Evolutionary conservation across 1,140 invertebrate species (phyloP), one percentile per base, ranked within the genome.

Genomic region (Chrysoperla carnea): DNA sequence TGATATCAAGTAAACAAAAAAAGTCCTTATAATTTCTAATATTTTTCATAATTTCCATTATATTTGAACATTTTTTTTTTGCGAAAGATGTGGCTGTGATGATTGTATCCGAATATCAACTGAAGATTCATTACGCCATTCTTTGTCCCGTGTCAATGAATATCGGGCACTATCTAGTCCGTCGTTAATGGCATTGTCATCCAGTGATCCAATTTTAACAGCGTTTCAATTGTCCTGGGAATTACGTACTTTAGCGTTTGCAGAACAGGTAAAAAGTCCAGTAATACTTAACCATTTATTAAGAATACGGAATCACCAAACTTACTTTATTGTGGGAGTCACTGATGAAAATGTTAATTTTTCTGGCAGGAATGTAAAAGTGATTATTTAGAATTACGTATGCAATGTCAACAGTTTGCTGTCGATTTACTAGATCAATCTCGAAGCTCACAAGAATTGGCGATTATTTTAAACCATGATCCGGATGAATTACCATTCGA

Each of bases 161-260:
- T 96, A 94, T 61, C 73, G 78, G 48, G 92, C 91, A 0, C 61
- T 97, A 13, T 81, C 90, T 1, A 91, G 85, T 58, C 90, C 92
- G 1, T 89, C 86, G 28, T 70, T 90, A 36, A 90, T 93, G 47
- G 82, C 84, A 1, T 59, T 92, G 4, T 88, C 84, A 38, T 86
- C 84, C 0, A 73, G 69, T 28, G 87, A 92, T 64, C 88, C 87
- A 8, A 71, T 92, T 31, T 64, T 89, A 33, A 87, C 80, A 2
- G 79, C 84, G 28, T 88, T 89, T 53, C 73, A 85, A 57, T 58
- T 89, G 11, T 85, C 83, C 15, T 84, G 81, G 75, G 86, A 91
- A 51, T 60, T 90, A 9, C 63, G 81, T 40, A 78, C 78, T 45
- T 61, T 90, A 40, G 76, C 83, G 0, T 72, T 78, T 46, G 73